phyloP scores from a whole-genome alignment of 2,113 vertebrate species.

The Gallinago media region DNA sequence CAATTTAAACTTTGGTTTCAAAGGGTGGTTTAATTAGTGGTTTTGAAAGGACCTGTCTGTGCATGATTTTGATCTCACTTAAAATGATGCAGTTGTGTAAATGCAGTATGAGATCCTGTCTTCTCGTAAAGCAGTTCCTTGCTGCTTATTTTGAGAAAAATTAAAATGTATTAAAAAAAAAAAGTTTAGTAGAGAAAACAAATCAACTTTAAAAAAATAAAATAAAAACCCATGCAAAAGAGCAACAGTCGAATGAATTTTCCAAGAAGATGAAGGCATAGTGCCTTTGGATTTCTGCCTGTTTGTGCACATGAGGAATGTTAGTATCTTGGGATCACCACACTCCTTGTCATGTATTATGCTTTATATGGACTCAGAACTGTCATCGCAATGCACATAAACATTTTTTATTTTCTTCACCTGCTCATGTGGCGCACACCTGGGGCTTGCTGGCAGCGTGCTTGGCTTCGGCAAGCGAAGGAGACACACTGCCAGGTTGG shows the following conservation, averaged over 20 bases:
- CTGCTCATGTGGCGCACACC: constrained; percentile 69
- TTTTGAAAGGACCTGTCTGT: constrained; percentile 1
- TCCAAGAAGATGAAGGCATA: constrained; percentile 35
- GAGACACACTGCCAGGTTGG: constrained; percentile 56
- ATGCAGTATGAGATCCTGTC: background rate
- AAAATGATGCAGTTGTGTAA: background rate
- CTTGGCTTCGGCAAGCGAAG: background rate
- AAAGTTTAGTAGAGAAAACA: background rate
- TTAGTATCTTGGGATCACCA: constrained; percentile 48
- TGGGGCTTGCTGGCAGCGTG: constrained; percentile 31
- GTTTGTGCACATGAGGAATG: constrained; percentile 41
- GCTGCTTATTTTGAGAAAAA: background rate
- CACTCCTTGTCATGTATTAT: constrained; percentile 49
- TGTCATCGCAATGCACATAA: constrained; percentile 67
- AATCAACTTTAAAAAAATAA: background rate
- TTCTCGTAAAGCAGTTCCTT: background rate
- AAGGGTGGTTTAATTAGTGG: background rate
- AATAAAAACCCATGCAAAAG: background rate
- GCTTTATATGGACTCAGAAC: constrained; percentile 66
- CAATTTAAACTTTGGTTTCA: constrained; percentile 1
- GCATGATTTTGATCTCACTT: background rate
- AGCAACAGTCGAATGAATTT: background rate
- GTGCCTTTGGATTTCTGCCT: constrained; percentile 55
- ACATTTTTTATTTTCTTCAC: constrained; percentile 75
- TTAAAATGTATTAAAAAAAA: background rate